Evolutionary conservation across 2,797 vertebrate species (phyloP).

Genomic region (Lepus townsendii): DNA sequence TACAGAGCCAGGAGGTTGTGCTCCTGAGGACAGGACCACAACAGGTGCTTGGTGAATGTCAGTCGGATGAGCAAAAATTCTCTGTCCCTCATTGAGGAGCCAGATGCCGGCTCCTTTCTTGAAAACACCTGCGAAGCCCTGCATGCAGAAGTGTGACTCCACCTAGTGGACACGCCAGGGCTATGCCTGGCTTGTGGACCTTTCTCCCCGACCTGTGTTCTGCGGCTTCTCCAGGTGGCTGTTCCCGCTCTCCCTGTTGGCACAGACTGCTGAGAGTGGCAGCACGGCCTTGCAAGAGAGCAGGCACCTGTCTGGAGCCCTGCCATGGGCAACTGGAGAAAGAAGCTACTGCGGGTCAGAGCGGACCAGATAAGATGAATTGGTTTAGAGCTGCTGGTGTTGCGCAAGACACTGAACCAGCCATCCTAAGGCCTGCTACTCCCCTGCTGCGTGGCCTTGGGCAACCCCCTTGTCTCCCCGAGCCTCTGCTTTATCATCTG

Average conservation of each 20-base stretch:
- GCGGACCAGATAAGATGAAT: background rate
- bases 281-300: background rate
- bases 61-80: background rate
- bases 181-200: background rate
- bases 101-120: background rate
- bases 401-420: background rate
- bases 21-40: too few relatives aligned
- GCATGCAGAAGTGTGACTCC: constrained; percentile 15
- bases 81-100: background rate
- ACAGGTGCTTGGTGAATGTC: background rate
- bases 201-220: accelerated
- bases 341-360: background rate
- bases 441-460: background rate
- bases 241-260: background rate
- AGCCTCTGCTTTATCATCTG: background rate
- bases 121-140: background rate
- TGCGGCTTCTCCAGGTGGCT: background rate
- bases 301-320: background rate
- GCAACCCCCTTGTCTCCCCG: background rate
- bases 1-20: background rate
- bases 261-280: accelerated
- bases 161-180: constrained; percentile 55
- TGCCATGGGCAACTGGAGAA: background rate
- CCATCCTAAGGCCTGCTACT: background rate
- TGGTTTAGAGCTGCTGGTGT: background rate